phyloP scores from a whole-genome alignment of 2,888 invertebrate species.

The Euphydryas editha region DNA sequence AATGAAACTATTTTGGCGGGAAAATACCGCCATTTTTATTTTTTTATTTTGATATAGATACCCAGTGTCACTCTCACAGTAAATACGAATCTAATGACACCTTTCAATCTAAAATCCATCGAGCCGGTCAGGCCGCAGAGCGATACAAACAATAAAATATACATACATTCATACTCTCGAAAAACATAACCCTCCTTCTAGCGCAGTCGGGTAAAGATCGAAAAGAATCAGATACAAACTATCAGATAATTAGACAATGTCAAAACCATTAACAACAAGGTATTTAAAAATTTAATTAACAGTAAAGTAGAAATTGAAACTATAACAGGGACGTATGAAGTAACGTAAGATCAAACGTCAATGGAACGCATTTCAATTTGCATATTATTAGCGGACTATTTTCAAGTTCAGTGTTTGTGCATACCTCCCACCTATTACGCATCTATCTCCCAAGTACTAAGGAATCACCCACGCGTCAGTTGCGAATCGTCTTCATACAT shows the following conservation, averaged over 20 bases:
- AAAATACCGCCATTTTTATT: no score
- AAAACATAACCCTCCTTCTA: no score
- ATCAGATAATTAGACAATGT: background rate
- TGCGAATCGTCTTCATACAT: conserved; percentile 2
- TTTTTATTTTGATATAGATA: no score
- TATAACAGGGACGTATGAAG: background rate
- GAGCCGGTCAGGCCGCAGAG: no score
- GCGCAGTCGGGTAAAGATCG: no score
- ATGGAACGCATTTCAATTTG: conserved; percentile 22
- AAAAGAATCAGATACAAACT: no score
- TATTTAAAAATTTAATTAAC: background rate
- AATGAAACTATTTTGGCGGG: no score
- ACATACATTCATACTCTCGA: no score
- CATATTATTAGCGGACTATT: conserved; percentile 30
- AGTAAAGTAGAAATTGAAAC: background rate
- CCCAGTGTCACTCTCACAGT: no score
- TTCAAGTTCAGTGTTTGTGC: conserved; percentile 41
- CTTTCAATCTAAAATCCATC: no score
- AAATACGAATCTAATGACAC: no score
- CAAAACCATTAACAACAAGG: background rate
- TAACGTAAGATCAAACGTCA: conserved; percentile 15
- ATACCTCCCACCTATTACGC: conserved; percentile 32
- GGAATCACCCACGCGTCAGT: conserved; percentile 35
- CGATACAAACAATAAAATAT: no score
- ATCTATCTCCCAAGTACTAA: conserved; percentile 24